Evolutionary conservation across 1,140 invertebrate genomes (phyloP).

Genomic region (Drosophila insularis): DNA sequence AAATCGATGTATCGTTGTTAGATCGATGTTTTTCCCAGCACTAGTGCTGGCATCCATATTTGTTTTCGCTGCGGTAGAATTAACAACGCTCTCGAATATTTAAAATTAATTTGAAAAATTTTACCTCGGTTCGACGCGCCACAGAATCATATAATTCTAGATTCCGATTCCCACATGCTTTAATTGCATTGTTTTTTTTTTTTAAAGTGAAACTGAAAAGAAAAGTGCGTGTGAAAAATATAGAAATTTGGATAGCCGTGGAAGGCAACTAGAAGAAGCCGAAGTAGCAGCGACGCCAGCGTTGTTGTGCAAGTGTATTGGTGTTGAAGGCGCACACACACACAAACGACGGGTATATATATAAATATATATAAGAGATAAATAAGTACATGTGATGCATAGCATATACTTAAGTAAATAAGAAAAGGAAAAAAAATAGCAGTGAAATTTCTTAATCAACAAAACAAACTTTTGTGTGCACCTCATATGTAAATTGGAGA

Average conservation of each 20-base stretch:
- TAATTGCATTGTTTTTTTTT: conserved; percentile 5
- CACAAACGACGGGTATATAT: conserved; percentile 33
- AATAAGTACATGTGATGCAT: conserved; percentile 41
- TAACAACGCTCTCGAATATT: conserved; percentile 16
- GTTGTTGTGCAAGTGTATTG: conserved; percentile 66
- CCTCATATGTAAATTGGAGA: conserved; percentile 19
- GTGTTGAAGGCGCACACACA: conserved; percentile 54
- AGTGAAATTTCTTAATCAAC: conserved; percentile 57
- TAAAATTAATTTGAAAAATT: conserved; percentile 6
- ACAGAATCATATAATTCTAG: not conserved
- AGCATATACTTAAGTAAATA: conserved; percentile 40
- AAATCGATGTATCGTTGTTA: no score
- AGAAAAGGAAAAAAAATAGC: conserved; percentile 50
- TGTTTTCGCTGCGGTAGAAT: conserved; percentile 11
- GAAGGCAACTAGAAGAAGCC: conserved; percentile 49
- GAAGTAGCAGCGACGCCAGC: conserved; percentile 49
- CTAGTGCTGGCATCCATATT: conserved; percentile 1
- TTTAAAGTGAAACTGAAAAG: not conserved
- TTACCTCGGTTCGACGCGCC: conserved; percentile 8
- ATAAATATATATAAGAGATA: conserved; percentile 35
- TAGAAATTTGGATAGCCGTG: conserved; percentile 49
- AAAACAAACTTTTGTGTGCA: conserved; percentile 37
- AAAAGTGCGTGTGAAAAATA: conserved; percentile 31
- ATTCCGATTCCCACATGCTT: not conserved
- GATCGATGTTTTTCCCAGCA: no score